Evolutionary conservation across 1,140 invertebrate species (phyloP).

Genomic region (Drosophila auraria): DNA sequence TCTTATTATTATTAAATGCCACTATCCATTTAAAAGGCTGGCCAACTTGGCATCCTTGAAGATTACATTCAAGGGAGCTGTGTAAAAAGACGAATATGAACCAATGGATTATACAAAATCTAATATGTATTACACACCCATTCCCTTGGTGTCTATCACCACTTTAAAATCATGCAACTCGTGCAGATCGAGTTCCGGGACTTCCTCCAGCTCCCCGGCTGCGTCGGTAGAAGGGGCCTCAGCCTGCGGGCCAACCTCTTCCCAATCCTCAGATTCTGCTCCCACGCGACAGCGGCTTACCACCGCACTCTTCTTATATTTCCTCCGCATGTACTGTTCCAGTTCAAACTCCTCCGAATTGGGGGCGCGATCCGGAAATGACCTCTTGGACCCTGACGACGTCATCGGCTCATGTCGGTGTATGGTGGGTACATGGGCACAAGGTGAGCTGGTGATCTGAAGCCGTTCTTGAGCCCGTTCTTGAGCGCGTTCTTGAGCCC

Average conservation of each 20-base stretch:
- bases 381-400: neutral
- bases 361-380: neutral
- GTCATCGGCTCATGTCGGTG: neutral
- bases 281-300: conserved; percentile 10
- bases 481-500: neutral
- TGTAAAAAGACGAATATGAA: neutral
- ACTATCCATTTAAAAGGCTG: neutral
- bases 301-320: conserved; percentile 33
- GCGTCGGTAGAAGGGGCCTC: too few species aligned
- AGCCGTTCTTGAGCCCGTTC: neutral
- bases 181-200: conserved; percentile 18
- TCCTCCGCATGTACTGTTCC: conserved; percentile 40
- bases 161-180: conserved; percentile 48
- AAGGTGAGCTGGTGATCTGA: neutral
- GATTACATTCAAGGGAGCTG: conserved; percentile 18
- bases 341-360: conserved; percentile 18
- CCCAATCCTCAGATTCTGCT: neutral
- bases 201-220: neutral
- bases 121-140: conserved; percentile 30
- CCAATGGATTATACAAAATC: neutral
- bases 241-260: neutral
- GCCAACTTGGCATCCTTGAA: conserved; percentile 11
- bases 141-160: conserved; percentile 12
- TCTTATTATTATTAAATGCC: neutral
- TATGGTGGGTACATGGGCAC: neutral